phyloP scores from a whole-genome alignment of 2,113 vertebrate genomes.

The Dicentrarchus labrax region DNA sequence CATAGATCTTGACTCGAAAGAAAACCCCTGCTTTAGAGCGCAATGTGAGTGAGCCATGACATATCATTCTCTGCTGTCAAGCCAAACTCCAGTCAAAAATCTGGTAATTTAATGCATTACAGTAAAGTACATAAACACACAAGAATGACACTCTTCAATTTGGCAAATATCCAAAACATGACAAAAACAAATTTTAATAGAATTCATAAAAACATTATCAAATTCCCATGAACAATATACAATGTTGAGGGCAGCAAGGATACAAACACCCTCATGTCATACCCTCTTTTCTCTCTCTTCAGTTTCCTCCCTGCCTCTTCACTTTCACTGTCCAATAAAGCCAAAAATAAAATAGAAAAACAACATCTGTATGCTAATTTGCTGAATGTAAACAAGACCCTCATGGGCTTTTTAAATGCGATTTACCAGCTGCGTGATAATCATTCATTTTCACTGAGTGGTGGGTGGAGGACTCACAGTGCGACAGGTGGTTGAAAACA shows the following conservation, averaged over 20 bases:
- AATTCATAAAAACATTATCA: not conserved
- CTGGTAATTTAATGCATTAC: not conserved
- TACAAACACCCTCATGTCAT: too few relatives aligned
- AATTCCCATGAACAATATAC: not conserved
- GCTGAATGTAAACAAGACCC: not conserved
- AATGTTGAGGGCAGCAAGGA: not conserved
- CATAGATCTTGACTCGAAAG: too few relatives aligned
- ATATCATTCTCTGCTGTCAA: too few relatives aligned
- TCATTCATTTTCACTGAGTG: not conserved
- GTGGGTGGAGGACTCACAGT: slow-evolving; percentile 12
- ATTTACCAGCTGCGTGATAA: slow-evolving; percentile 30
- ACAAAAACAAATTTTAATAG: not conserved
- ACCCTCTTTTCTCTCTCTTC: too few relatives aligned
- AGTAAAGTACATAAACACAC: not conserved
- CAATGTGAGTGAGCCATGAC: too few relatives aligned
- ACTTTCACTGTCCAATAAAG: too few relatives aligned
- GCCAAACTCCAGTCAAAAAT: not conserved
- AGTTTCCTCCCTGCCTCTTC: too few relatives aligned
- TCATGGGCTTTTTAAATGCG: slow-evolving; percentile 23
- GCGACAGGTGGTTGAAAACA: slow-evolving; percentile 22
- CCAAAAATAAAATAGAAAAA: too few relatives aligned
- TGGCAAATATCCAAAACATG: not conserved
- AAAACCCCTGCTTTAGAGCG: too few relatives aligned
- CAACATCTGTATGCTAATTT: slow-evolving; percentile 8
- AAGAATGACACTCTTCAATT: not conserved